These are phyloP conservation scores for Marcusenius ussheri DNA, from an alignment of 2,113 vertebrate species.

Conservation along the genomic window DNA sequence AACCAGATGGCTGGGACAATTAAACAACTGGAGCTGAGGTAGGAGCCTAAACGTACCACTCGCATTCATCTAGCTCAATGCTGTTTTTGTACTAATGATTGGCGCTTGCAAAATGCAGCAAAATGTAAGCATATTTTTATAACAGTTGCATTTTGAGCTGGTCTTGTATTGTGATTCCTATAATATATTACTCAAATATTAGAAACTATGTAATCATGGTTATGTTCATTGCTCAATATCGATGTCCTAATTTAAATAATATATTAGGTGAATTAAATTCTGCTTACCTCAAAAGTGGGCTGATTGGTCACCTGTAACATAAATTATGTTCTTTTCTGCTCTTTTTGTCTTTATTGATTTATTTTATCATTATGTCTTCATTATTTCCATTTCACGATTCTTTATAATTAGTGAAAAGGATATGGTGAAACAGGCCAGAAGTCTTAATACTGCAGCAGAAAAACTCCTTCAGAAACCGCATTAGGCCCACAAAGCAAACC, in stretches of 20 bases:
- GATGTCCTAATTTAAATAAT: neutral
- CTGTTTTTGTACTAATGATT: neutral
- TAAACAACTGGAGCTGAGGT: slow-evolving; percentile 94
- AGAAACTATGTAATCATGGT: neutral
- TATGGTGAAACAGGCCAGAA: slow-evolving; percentile 96
- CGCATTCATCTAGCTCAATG: neutral
- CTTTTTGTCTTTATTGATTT: slow-evolving; percentile 3
- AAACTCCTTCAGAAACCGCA: slow-evolving; percentile 88
- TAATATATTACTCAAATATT: neutral
- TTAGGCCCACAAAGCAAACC: slow-evolving; percentile 47
- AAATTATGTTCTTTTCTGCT: neutral
- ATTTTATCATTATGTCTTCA: neutral
- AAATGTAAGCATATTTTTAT: neutral
- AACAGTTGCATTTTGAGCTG: neutral
- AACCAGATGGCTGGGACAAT: slow-evolving; percentile 95
- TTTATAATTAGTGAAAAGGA: slow-evolving; percentile 79
- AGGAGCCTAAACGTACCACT: slow-evolving; percentile 30
- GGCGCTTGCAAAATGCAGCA: neutral
- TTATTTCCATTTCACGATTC: slow-evolving; percentile 15
- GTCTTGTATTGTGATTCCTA: neutral
- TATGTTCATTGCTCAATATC: neutral
- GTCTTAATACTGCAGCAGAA: slow-evolving; percentile 82
- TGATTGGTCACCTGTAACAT: neutral
- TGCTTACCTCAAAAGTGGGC: neutral
- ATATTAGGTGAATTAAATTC: neutral